Base-by-base conservation (phyloP, 1,140 invertebrate species). In the Apis mellifera region DNA sequence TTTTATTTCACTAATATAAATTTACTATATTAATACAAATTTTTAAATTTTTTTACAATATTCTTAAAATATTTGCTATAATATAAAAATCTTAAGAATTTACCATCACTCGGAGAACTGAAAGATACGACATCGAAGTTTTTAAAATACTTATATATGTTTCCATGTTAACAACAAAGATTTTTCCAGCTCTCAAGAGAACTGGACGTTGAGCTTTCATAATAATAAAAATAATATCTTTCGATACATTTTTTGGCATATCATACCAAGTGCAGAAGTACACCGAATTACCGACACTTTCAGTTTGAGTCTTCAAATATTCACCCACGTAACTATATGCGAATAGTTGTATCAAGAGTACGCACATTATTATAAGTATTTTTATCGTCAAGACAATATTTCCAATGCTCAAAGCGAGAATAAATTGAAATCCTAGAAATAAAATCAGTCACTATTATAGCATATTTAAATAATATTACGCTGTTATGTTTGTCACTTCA, bases 41-140 rank as follows among this genome's bases (percentile, higher is more conserved):
- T 17, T 55, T 15, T 55, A 8, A 0, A 55, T 55, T 55, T 1
- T 17, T 17, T 55, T 42, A 42, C n/a, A n/a, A n/a, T 42, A 2
- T 42, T 7, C 0, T 55, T 19, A 55, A 19, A 19, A 1, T 32
- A 15, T 17, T 26, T 32, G 62, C 19, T 65, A 4, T 5, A 19
- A 66, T 13, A 48, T 7, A 55, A 26, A 54, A 7, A 0, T 2
- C 1, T 87, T 1, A 87, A 11, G 57, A 9, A 50, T 72, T 71
- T 26, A 88, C 19, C 86, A 87, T 88, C 23, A 87, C 75, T 8
- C 86, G 86, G 0, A 88, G 32, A 13, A 88, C 71, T 11, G 86
- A 88, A 0, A 88, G 21, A 19, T 88, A 88, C 8, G 86, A 87
- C n/a, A 84, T 54, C n/a, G 86, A 87, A 1, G 85, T 82, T 72